These are phyloP conservation scores for Torymus aiolomorphi DNA, from an alignment of 2,888 invertebrate species.

Conservation along the genomic window DNA sequence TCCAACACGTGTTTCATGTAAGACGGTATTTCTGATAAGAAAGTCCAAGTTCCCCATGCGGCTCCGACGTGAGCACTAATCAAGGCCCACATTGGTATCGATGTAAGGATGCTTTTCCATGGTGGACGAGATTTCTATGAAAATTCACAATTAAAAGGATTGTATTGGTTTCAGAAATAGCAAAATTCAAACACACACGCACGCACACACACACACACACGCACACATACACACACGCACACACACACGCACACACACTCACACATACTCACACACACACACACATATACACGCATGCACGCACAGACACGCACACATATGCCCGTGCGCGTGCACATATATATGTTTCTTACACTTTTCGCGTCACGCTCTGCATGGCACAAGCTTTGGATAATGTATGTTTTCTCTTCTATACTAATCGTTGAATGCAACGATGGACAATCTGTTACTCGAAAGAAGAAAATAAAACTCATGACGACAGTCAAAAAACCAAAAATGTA, in stretches of 20 bases:
- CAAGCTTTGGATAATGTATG: conserved; percentile 9
- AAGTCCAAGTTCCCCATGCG: conserved; percentile 85
- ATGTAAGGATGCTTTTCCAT: conserved; percentile 81
- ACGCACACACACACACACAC: too few relatives aligned
- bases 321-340: too few relatives aligned
- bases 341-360: too few relatives aligned
- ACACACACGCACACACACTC: too few relatives aligned
- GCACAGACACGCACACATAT: too few relatives aligned
- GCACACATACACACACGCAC: too few relatives aligned
- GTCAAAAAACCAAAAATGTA: conserved; percentile 78
- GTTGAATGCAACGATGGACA: conserved; percentile 11
- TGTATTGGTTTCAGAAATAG: too few relatives aligned
- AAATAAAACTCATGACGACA: conserved; percentile 1
- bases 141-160: neutral
- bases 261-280: too few relatives aligned
- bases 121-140: conserved; percentile 77
- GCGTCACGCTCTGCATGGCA: neutral
- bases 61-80: conserved; percentile 81
- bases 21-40: conserved; percentile 83
- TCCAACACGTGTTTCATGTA: conserved; percentile 81
- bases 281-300: too few relatives aligned
- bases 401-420: conserved; percentile 16
- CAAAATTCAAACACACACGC: too few relatives aligned
- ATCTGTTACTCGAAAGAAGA: conserved; percentile 16
- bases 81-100: conserved; percentile 81